phyloP scores from a whole-genome alignment of 1,140 invertebrate species.

The Bombus confusus region DNA sequence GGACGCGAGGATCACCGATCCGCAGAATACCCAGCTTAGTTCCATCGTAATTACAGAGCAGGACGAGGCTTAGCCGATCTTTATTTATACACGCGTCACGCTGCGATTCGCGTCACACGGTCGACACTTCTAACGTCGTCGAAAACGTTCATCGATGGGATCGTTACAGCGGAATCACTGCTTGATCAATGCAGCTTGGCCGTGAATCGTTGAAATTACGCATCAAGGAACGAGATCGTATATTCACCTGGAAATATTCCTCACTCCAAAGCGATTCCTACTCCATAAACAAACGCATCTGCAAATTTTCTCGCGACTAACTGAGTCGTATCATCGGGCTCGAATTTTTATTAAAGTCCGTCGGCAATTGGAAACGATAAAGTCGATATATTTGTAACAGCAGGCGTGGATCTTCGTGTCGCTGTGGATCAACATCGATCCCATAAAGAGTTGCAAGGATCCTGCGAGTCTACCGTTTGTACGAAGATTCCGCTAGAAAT shows the following conservation, averaged over 20 bases:
- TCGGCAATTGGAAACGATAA: background rate
- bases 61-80: conserved; percentile 79
- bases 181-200: background rate
- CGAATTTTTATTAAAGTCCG: conserved; percentile 33
- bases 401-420: background rate
- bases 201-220: background rate
- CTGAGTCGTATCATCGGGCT: background rate
- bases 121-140: conserved; percentile 40
- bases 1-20: conserved; percentile 80
- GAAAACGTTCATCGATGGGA: background rate
- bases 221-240: background rate
- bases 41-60: conserved; percentile 80
- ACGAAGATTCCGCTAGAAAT: no score
- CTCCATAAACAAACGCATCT: no score
- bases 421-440: background rate
- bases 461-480: background rate
- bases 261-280: background rate
- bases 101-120: conserved; percentile 53
- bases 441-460: background rate
- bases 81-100: conserved; percentile 79
- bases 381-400: background rate
- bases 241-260: background rate
- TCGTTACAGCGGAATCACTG: background rate
- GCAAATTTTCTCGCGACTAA: background rate
- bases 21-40: conserved; percentile 81